Evolutionary conservation across 2,797 vertebrate genomes (phyloP).

Genomic region (Leucoraja ocellata): DNA sequence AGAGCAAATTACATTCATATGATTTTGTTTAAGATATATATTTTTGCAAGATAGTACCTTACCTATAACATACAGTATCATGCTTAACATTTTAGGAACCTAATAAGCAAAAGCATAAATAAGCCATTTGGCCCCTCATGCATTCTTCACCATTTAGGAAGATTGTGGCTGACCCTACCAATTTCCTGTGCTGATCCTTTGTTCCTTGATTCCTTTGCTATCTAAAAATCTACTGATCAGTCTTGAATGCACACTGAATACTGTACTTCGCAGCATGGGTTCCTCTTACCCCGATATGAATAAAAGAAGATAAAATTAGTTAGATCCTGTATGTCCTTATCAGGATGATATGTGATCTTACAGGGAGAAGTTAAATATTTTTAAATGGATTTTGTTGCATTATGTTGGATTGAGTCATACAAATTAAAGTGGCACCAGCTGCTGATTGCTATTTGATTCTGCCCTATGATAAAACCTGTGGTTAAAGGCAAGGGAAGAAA

Average conservation of each 20-base stretch:
- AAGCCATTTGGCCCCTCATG: no score
- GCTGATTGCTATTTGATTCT: background rate
- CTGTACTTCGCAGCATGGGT: background rate
- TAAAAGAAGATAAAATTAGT: background rate
- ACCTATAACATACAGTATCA: background rate
- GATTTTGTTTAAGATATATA: background rate
- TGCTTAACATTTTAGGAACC: no score
- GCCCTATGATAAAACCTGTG: background rate
- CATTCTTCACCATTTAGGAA: no score
- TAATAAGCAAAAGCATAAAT: no score
- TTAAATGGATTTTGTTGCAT: background rate
- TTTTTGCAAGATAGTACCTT: background rate
- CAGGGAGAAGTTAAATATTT: background rate
- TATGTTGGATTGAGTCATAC: background rate
- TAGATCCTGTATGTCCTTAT: background rate
- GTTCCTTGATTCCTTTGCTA: no score
- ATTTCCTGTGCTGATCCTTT: no score
- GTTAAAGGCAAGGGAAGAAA: background rate
- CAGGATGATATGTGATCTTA: no score
- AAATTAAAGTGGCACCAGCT: background rate
- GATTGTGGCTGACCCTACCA: no score
- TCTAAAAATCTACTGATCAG: no score
- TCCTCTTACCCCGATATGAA: background rate
- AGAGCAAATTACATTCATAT: background rate
- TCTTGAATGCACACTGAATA: background rate